Base-by-base conservation (phyloP, 2,797 vertebrate species). In the Hippocampus kuda region DNA sequence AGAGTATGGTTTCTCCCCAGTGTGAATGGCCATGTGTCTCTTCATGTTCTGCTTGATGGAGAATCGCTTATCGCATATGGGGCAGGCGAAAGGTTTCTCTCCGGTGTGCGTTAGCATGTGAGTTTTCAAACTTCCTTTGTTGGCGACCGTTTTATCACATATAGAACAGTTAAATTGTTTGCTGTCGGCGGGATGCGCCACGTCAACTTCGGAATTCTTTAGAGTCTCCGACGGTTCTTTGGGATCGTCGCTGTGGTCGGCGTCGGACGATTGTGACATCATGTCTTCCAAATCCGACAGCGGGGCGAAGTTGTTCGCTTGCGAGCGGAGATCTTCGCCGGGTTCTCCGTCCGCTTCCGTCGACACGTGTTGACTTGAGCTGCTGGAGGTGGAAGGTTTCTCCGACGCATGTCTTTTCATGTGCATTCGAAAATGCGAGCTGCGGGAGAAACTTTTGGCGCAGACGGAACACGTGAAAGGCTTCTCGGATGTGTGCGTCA, bases 71-170 rank as follows among this genome's bases (percentile, higher is more conserved):
- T 24, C n/a, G 56, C 56, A 59, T 27, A 59, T 26, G 10, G 56
- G 13, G 56, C 56, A 59, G 24, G 56, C 56, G 6, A 59, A 59
- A 16, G 56, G 56, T 59, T 64, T 64, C 62, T 64, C 62, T 3
- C 41, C 62, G 5, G 62, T 64, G 62, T 64, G 62, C 20, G 42
- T 64, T 9, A 42, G 7, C 62, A 64, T 64, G 62, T 64, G 61
- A 11, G 38, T 41, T 63, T 38, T 63, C 38, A 63, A 63, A 63
- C 61, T 63, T 63, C 61, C 61, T 41, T 41, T 63, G n/a, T 63
- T 24, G 9, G 61, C 38, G 3, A 63, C 41, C 3, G 22, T n/a
- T 42, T 63, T 63, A 38, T 22, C 61, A 13, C 61, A 63, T 22
- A 41, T 4, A 10, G 61, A 12, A n/a, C 61, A 63, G 61, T 41